Evolutionary conservation across 35 echinoderm and acorn worm species (phyloP).

Genomic region (Amphiura filiformis): DNA sequence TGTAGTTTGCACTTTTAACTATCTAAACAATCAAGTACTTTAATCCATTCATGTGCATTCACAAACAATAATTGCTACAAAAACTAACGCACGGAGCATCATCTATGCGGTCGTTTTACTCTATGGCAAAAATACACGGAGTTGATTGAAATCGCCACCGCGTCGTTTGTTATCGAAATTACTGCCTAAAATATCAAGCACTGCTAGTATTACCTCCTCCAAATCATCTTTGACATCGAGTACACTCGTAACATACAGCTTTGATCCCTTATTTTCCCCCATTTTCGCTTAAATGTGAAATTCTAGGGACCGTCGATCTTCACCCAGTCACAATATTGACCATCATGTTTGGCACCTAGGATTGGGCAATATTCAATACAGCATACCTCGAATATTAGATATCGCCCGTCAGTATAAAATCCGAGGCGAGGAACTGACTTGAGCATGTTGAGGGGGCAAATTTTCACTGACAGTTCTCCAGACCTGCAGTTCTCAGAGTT

Average conservation of each 20-base stretch:
- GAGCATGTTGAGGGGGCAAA: too few species aligned
- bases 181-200: neutral
- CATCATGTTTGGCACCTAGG: neutral
- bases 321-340: neutral
- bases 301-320: neutral
- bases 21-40: neutral
- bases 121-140: neutral
- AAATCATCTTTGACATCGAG: conserved; percentile 72
- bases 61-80: neutral
- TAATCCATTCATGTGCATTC: neutral
- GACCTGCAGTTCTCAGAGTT: too few species aligned
- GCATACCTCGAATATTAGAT: too few species aligned
- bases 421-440: too few species aligned
- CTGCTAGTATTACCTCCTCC: conserved; percentile 50
- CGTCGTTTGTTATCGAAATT: neutral
- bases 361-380: too few species aligned
- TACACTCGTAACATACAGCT: conserved; percentile 48
- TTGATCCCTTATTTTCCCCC: conserved; percentile 62
- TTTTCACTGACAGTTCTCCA: too few species aligned
- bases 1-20: too few species aligned
- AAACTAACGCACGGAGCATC: neutral
- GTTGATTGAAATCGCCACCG: neutral
- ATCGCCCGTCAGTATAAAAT: too few species aligned
- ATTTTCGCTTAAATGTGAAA: conserved; percentile 11
- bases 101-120: neutral